Percentiles rank a stretch among this genome's conserved stretches.
These are phyloP conservation scores for Saccopteryx bilineata DNA, from an alignment of 2,113 vertebrate genomes.

Conservation along the genomic window DNA sequence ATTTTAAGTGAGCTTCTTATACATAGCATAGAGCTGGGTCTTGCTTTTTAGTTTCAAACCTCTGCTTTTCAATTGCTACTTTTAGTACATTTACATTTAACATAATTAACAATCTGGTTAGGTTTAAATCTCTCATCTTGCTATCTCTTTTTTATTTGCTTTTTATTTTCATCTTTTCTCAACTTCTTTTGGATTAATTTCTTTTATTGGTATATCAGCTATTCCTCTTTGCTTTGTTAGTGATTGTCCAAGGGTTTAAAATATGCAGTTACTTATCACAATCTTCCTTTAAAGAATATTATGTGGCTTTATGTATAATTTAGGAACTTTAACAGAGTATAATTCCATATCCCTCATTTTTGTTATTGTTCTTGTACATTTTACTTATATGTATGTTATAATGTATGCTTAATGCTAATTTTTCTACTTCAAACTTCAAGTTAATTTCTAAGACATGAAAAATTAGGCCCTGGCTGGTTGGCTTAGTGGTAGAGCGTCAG, in stretches of 20 bases:
- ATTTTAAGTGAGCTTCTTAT: not conserved
- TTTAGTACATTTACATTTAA: not conserved
- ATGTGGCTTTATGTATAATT: not conserved
- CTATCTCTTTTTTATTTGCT: not conserved
- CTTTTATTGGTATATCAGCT: not conserved
- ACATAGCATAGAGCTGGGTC: too few relatives aligned
- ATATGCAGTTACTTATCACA: not conserved
- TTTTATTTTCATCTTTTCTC: not conserved
- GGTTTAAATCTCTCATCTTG: not conserved
- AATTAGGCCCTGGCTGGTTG: not conserved
- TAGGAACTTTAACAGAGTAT: not conserved
- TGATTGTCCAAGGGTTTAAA: not conserved
- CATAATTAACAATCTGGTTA: not conserved
- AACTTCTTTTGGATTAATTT: not conserved
- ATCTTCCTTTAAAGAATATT: not conserved
- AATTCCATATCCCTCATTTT: not conserved
- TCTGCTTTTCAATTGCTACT: not conserved
- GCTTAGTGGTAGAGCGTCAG: too few relatives aligned
- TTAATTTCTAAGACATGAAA: slow-evolving; percentile 9
- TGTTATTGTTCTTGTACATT: too few relatives aligned
- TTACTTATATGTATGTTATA: too few relatives aligned
- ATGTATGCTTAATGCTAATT: not conserved
- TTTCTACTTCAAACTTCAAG: not conserved
- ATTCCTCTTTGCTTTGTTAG: not conserved
- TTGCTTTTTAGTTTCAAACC: slow-evolving; percentile 18